Evolutionary conservation across 2,888 invertebrate genomes (phyloP).

Genomic region (Mayetiola destructor): DNA sequence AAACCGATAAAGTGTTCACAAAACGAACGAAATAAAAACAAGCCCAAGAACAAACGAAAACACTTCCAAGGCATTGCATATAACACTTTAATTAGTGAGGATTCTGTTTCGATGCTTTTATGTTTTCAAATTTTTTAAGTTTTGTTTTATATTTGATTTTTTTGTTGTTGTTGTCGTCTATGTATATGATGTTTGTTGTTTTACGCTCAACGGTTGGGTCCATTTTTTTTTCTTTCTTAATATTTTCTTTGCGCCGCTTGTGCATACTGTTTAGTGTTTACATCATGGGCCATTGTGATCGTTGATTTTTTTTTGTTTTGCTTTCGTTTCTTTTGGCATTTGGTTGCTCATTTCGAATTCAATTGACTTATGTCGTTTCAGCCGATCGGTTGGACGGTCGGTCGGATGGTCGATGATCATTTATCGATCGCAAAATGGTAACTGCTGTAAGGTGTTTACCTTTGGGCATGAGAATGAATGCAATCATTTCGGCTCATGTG

Average conservation of each 20-base stretch:
- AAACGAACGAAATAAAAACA: too few relatives aligned
- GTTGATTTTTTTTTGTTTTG: too few relatives aligned
- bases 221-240: too few relatives aligned
- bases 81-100: constrained; percentile 13
- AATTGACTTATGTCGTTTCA: constrained; percentile 10
- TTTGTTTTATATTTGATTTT: background rate
- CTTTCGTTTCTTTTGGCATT: too few relatives aligned
- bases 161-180: too few relatives aligned
- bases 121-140: background rate
- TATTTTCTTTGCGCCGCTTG: too few relatives aligned
- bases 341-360: constrained; percentile 8
- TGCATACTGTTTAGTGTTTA: too few relatives aligned
- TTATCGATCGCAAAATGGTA: background rate
- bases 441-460: constrained; percentile 10
- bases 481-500: too few relatives aligned
- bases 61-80: constrained; percentile 9
- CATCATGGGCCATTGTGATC: too few relatives aligned
- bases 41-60: constrained; percentile 11
- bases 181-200: too few relatives aligned
- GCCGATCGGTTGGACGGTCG: background rate
- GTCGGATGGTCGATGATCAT: background rate
- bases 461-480: background rate
- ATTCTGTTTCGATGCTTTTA: background rate
- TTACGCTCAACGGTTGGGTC: too few relatives aligned
- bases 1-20: too few relatives aligned